Base-by-base conservation (phyloP, 2,888 invertebrate species). In the Troides oblongomaculatus region DNA sequence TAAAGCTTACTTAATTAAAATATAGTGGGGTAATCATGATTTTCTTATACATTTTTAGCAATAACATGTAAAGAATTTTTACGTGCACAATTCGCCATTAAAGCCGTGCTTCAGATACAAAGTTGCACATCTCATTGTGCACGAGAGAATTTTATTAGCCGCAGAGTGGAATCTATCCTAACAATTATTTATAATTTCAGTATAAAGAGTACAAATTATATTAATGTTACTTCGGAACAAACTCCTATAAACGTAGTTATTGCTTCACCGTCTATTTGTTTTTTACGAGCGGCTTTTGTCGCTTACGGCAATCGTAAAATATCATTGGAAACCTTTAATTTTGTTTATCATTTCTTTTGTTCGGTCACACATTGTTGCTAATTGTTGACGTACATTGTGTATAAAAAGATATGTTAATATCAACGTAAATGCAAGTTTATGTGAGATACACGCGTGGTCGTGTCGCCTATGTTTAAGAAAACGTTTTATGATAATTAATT, bases 311-410 rank as follows among this genome's bases (percentile, higher is more conserved):
- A 87, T 88, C 89, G 85, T 90, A 89, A 90, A 90, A 89, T 84
- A 86, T 83, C 82, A 88, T 86, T 85, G 86, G 84, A 85, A 89
- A 90, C 89, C 87, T 85, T 90, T 89, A 90, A 90, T 90, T 88
- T 90, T 88, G 87, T 87, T 84, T 87, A 89, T 89, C 87, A 89
- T 86, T 84, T 82, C 84, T 86, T 88, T 87, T 88, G 86, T 87
- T 84, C 79, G 73, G 70, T 71, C 53, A 75, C 78, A 89, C 89
- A 87, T 78, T 84, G 89, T 90, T 84, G 84, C 81, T 86, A 87
- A 88, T 85, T 81, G 84, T 75, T 71, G 77, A 76, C 69, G 76
- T 83, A 86, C 85, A 86, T 80, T 84, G 85, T 85, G 78, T 71
- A 74, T 75, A 72, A 71, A 74, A 73, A 72, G 71, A 72, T 63